Conservation (phyloP, 2,113 vertebrate species). For the Epinephelus lanceolatus region DNA sequence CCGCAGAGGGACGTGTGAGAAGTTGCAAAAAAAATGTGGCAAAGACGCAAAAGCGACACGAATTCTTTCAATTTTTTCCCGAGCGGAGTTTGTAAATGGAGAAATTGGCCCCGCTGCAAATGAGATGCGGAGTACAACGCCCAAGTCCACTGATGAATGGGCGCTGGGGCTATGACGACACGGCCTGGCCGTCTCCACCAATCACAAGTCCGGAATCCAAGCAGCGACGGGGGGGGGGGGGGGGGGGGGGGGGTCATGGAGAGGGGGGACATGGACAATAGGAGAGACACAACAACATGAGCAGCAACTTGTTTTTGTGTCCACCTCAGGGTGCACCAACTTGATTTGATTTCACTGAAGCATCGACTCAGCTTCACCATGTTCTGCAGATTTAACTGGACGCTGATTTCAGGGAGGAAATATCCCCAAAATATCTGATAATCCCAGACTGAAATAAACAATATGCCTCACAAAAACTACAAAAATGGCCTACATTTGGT, state of each 20-base stretch:
- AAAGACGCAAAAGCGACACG: constrained; percentile 59
- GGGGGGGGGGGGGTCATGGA: constrained; percentile 69
- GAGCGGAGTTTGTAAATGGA: constrained; percentile 91
- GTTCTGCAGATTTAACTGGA: too few species aligned
- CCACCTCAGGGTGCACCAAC: neutral
- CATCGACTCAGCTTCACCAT: neutral
- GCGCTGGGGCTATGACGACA: constrained; percentile 91
- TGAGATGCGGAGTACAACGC: constrained; percentile 99
- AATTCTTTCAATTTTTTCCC: constrained; percentile 68
- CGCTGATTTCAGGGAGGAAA: neutral
- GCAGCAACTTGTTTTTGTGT: constrained; percentile 61
- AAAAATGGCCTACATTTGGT: constrained; percentile 3
- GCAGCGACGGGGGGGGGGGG: constrained; percentile 74
- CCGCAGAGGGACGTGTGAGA: constrained; percentile 63
- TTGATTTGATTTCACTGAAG: neutral
- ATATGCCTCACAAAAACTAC: neutral
- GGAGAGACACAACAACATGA: constrained; percentile 78
- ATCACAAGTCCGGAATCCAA: constrained; percentile 86
- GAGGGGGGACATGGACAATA: constrained; percentile 72
- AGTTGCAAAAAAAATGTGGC: constrained; percentile 81
- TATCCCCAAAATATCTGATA: neutral
- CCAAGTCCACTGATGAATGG: constrained; percentile 98
- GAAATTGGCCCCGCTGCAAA: constrained; percentile 98
- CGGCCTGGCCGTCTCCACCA: constrained; percentile 85
- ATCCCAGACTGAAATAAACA: neutral